A percentile compares a stretch with the other conserved stretches of the same genome.
Conservation (phyloP, 2,888 invertebrate species). For the Mylabris sibirica region DNA sequence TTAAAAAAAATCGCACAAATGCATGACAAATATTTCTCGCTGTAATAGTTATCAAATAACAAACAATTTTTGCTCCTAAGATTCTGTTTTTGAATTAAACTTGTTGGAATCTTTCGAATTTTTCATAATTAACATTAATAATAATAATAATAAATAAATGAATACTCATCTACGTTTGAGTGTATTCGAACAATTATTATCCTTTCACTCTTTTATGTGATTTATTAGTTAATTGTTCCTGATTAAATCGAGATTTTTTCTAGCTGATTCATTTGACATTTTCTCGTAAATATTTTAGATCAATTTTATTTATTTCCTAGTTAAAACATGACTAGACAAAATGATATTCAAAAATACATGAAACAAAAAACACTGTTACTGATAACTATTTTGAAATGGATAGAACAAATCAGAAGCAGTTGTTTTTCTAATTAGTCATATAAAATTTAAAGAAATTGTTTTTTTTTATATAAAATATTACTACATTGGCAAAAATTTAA, state of each 20-base stretch:
- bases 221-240: conserved; percentile 10
- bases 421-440: background rate
- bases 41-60: too few relatives aligned
- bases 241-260: background rate
- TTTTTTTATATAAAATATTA: conserved; percentile 8
- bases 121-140: too few relatives aligned
- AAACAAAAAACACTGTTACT: background rate
- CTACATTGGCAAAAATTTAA: background rate
- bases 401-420: background rate
- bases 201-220: conserved; percentile 9
- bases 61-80: background rate
- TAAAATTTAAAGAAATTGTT: background rate
- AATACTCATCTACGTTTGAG: background rate
- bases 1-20: conserved; percentile 1
- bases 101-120: background rate
- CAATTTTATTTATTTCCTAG: conserved; percentile 25
- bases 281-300: conserved; percentile 13
- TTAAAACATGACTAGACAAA: conserved; percentile 23
- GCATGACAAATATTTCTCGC: conserved; percentile 1
- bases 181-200: background rate
- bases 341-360: background rate
- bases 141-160: too few relatives aligned
- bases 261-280: background rate
- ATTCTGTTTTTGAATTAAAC: background rate
- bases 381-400: background rate